phyloP scores from a whole-genome alignment of 35 echinoderm and acorn worm genomes.

The Amphiura filiformis region DNA sequence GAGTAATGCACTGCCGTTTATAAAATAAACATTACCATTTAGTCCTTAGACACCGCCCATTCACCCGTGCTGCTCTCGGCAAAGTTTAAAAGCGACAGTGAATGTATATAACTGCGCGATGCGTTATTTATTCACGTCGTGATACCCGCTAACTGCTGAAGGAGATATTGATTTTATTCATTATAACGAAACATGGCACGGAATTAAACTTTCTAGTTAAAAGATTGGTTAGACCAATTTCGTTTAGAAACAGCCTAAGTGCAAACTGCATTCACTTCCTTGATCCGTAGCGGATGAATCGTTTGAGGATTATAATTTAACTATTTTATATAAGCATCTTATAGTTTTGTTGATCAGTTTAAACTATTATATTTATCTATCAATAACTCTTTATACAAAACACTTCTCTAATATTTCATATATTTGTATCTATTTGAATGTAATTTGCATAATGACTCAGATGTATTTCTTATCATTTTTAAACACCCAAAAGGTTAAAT shows the following conservation, averaged over 20 bases:
- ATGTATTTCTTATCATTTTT: too few species aligned
- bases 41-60: background rate
- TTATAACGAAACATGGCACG: background rate
- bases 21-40: constrained; percentile 5
- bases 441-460: too few species aligned
- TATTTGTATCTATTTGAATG: too few species aligned
- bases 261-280: background rate
- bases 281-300: too few species aligned
- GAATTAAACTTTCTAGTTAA: background rate
- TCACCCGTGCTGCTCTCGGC: background rate
- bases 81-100: background rate
- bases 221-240: background rate
- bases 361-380: too few species aligned
- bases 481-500: too few species aligned
- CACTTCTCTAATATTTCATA: too few species aligned
- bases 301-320: too few species aligned
- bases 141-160: background rate
- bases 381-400: too few species aligned
- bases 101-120: background rate
- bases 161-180: background rate
- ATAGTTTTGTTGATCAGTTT: too few species aligned
- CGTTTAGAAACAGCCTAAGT: background rate
- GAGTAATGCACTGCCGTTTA: background rate
- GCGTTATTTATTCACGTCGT: background rate
- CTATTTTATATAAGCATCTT: too few species aligned